Evolutionary conservation across 2,113 vertebrate genomes (phyloP).

Genomic region (Cyprinodon variegatus): DNA sequence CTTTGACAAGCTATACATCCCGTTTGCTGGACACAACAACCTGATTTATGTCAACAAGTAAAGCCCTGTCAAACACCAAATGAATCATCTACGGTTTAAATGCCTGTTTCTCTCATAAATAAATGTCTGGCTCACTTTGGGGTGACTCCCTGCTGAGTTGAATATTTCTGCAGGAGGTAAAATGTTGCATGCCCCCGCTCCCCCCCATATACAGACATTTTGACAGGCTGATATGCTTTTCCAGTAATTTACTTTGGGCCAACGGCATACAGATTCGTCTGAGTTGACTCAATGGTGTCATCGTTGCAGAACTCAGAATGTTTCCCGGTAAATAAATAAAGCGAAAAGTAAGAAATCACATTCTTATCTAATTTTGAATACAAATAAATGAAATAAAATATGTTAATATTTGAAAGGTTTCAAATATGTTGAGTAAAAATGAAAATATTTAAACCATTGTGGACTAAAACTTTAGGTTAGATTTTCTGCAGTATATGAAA

Average conservation of each 20-base stretch:
- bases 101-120: background rate
- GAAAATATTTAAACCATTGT: background rate
- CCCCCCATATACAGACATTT: background rate
- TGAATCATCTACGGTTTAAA: background rate
- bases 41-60: background rate
- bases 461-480: no score
- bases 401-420: background rate
- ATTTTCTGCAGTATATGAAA: no score
- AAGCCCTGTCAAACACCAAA: background rate
- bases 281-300: constrained; percentile 1
- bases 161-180: background rate
- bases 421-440: background rate
- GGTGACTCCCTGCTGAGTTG: background rate
- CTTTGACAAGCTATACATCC: no score
- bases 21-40: background rate
- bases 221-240: constrained; percentile 11
- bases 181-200: background rate
- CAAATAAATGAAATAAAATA: background rate
- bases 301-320: background rate
- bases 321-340: background rate
- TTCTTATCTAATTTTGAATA: background rate
- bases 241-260: background rate
- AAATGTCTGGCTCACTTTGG: background rate
- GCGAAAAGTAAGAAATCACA: background rate
- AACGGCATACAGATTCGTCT: background rate